Conservation (phyloP, 2,888 invertebrate species). For the Linyphia triangularis region DNA sequence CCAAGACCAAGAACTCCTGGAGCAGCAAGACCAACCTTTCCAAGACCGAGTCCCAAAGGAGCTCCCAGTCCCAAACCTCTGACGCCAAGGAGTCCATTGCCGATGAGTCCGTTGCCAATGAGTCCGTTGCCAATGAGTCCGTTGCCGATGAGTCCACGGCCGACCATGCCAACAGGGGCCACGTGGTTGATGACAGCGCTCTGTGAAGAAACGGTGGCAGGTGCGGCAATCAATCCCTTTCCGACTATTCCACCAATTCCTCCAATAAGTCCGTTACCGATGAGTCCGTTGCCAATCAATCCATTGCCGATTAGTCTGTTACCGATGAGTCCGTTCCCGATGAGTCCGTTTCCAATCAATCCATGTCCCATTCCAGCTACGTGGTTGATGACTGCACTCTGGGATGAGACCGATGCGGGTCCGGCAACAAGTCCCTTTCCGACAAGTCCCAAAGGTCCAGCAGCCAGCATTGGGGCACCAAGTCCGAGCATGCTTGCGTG, state of each 20-base stretch:
- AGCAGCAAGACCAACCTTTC: not conserved
- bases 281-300: not conserved
- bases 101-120: conserved; percentile 27
- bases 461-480: not conserved
- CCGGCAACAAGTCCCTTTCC: not conserved
- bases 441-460: not conserved
- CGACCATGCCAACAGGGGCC: not conserved
- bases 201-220: not conserved
- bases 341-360: not conserved
- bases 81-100: conserved; percentile 1
- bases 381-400: conserved; percentile 59
- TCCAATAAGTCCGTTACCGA: not conserved
- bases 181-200: conserved; percentile 9
- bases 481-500: not conserved
- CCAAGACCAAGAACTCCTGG: conserved; percentile 5
- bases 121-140: conserved; percentile 7
- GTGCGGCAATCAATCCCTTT: conserved; percentile 1
- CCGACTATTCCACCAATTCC: conserved; percentile 2
- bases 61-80: not conserved
- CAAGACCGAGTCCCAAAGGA: not conserved
- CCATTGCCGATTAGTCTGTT: conserved; percentile 6
- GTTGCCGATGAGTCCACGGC: not conserved
- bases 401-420: not conserved
- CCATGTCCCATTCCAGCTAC: not conserved
- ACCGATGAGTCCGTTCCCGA: not conserved